These are phyloP conservation scores for Myodes glareolus DNA, from an alignment of 2,113 vertebrate genomes.

Conservation along the genomic window DNA sequence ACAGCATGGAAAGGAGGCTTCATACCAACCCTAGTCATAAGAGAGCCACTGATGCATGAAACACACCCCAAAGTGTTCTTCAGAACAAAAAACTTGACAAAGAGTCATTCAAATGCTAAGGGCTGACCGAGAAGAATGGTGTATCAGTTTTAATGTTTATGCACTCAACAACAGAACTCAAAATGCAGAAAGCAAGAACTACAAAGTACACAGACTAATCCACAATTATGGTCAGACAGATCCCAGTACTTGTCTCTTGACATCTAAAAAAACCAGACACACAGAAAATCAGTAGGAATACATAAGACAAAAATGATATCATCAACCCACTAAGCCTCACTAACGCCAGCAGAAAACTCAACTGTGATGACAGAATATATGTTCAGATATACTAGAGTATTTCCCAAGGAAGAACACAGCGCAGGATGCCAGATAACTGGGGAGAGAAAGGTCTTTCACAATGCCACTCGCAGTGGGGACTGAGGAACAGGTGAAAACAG, in stretches of 20 bases:
- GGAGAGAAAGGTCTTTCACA: not conserved
- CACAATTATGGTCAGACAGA: not conserved
- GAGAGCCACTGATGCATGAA: not conserved
- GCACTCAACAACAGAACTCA: not conserved
- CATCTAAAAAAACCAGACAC: not conserved
- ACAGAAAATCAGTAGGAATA: not conserved
- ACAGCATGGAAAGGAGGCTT: not conserved
- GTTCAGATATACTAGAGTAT: not conserved
- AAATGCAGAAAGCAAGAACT: not conserved
- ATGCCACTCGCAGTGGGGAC: not conserved
- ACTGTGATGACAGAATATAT: not conserved
- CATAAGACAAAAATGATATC: not conserved
- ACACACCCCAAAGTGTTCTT: not conserved
- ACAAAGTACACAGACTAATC: not conserved
- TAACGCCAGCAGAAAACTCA: not conserved
- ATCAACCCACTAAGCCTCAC: not conserved
- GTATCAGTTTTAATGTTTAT: not conserved
- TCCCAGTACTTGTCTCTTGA: not conserved
- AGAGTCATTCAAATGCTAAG: not conserved
- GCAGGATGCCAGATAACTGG: too few relatives aligned
- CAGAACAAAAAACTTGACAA: not conserved
- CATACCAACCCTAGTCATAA: not conserved
- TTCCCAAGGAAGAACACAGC: not conserved
- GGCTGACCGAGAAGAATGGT: not conserved
- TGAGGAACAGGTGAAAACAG: not conserved